Evolutionary conservation across 2,888 invertebrate genomes (phyloP).

Genomic region (Peribatodes rhomboidaria): DNA sequence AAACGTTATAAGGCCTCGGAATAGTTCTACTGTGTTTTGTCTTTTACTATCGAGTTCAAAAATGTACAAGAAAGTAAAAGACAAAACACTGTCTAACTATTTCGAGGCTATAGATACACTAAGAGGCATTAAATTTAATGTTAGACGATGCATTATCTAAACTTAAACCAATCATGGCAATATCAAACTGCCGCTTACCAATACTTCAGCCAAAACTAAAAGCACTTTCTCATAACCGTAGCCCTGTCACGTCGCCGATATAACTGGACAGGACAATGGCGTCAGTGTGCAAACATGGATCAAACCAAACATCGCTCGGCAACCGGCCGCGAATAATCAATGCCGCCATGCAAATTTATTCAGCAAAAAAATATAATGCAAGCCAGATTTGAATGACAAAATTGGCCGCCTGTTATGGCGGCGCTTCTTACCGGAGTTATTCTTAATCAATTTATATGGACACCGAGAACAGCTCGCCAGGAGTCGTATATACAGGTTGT

Average conservation of each 20-base stretch:
- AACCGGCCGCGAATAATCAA: conserved; percentile 59
- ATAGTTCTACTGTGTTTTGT: no score
- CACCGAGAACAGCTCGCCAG: conserved; percentile 25
- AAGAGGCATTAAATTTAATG: no score
- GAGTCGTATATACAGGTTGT: conserved; percentile 30
- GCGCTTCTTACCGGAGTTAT: conserved; percentile 51
- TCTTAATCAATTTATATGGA: conserved; percentile 51
- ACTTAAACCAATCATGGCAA: neutral
- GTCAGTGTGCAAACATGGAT: conserved; percentile 67
- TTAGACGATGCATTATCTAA: neutral
- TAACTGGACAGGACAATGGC: conserved; percentile 71
- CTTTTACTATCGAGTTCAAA: no score
- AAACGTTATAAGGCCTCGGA: no score
- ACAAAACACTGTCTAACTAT: no score
- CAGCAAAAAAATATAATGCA: conserved; percentile 57
- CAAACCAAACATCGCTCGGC: conserved; percentile 68
- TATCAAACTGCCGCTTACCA: neutral
- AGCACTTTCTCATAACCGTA: conserved; percentile 11
- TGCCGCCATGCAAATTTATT: conserved; percentile 66
- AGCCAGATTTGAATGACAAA: conserved; percentile 56
- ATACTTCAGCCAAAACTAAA: conserved; percentile 2
- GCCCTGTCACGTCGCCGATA: conserved; percentile 21
- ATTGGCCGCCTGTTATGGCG: conserved; percentile 54
- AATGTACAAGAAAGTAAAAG: no score
- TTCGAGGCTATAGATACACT: no score